These are phyloP conservation scores for Neopelma chrysocephalum DNA, from an alignment of 2,797 vertebrate genomes.

Conservation along the genomic window DNA sequence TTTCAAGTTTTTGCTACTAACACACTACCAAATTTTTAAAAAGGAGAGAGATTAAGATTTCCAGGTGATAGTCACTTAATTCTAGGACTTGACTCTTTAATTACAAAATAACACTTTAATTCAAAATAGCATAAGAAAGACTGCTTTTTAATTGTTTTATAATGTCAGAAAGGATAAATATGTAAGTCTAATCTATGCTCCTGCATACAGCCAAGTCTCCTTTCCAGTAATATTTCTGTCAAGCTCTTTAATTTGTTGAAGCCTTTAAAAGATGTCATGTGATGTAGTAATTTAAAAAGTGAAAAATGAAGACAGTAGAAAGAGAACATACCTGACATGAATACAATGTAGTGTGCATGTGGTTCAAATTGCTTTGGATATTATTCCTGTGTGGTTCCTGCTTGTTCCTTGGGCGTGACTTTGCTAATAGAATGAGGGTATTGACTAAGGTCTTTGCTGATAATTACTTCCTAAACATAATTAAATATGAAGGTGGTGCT, in stretches of 20 bases:
- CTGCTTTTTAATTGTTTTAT: constrained; percentile 12
- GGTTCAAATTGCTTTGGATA: background rate
- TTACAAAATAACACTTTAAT: constrained; percentile 1
- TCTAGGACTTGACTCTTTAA: background rate
- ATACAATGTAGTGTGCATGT: background rate
- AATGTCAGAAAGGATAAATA: constrained; percentile 39
- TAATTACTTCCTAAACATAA: background rate
- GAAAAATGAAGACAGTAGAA: background rate
- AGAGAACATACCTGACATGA: background rate
- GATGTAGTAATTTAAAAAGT: background rate
- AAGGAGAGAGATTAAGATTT: background rate
- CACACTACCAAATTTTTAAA: background rate
- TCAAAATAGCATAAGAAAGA: background rate
- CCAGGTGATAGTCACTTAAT: background rate
- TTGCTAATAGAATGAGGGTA: background rate
- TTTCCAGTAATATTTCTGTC: constrained; percentile 18
- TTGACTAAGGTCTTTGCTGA: background rate
- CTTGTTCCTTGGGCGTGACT: background rate
- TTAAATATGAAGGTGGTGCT: background rate
- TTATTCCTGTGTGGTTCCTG: background rate
- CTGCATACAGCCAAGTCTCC: background rate
- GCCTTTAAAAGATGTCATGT: constrained; percentile 8
- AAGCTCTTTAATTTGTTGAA: constrained; percentile 24
- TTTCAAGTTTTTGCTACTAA: background rate
- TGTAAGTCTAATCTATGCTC: background rate